Percentiles rank a stretch among this genome's conserved stretches.
Evolutionary conservation across 2,113 vertebrate genomes (phyloP).

Genomic region (Pavo muticus): DNA sequence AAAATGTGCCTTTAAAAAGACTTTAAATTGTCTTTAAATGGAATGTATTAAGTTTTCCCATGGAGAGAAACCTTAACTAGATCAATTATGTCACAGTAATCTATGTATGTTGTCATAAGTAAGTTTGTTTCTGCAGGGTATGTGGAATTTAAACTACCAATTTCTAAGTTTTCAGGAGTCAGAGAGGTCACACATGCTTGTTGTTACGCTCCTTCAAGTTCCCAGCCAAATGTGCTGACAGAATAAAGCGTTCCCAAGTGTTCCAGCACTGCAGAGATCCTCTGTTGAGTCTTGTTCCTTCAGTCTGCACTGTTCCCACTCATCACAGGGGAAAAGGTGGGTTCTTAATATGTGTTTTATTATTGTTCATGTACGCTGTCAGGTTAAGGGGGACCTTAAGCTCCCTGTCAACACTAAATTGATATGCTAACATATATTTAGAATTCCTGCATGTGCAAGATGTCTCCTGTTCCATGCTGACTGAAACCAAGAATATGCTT

Average conservation of each 20-base stretch:
- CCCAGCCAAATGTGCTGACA: not conserved
- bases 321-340: not conserved
- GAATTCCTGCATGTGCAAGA: not conserved
- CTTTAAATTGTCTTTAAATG: not conserved
- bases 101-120: not conserved
- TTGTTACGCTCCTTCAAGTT: not conserved
- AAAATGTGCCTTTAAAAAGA: not conserved
- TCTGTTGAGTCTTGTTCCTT: not conserved
- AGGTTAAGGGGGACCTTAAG: not conserved
- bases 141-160: not conserved
- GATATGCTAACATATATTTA: not conserved
- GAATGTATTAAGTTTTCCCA: not conserved
- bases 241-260: not conserved
- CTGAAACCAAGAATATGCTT: not conserved
- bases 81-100: not conserved
- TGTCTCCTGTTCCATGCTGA: not conserved
- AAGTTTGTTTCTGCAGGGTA: not conserved
- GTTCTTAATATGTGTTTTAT: not conserved
- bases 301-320: not conserved
- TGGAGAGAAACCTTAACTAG: not conserved
- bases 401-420: not conserved
- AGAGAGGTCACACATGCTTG: not conserved
- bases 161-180: not conserved
- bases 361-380: not conserved
- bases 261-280: not conserved